A percentile compares a stretch with the other conserved stretches of the same genome.
Evolutionary conservation across 2,888 invertebrate species (phyloP).

Genomic region (Psococerastis gibbosa): DNA sequence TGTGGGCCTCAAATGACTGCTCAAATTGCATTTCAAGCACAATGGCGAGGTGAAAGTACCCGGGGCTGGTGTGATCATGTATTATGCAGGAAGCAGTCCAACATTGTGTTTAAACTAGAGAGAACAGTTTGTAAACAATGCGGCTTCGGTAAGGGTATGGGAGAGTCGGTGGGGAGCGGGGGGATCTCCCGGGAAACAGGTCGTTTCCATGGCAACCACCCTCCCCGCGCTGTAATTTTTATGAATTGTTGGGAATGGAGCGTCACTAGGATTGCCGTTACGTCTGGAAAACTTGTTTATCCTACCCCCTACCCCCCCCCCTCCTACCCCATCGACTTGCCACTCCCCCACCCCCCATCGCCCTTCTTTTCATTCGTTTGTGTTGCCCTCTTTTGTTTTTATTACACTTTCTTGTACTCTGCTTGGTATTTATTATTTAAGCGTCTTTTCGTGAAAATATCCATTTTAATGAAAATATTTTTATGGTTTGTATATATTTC

Average conservation of each 20-base stretch:
- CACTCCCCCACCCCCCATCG: background rate
- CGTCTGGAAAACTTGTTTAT: constrained; percentile 11
- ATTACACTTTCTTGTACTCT: background rate
- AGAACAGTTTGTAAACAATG: background rate
- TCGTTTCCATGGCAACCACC: constrained; percentile 16
- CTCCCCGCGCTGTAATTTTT: constrained; percentile 10
- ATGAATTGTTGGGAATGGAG: constrained; percentile 9
- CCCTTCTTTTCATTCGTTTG: constrained; percentile 2
- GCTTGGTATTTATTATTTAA: too few relatives aligned
- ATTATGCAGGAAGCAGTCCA: too few relatives aligned
- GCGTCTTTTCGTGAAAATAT: too few relatives aligned
- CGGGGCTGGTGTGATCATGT: too few relatives aligned
- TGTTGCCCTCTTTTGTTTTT: background rate
- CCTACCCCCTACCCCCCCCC: constrained; percentile 1
- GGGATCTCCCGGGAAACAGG: constrained; percentile 15
- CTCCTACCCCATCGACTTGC: background rate
- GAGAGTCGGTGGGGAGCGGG: background rate
- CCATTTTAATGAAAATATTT: too few relatives aligned
- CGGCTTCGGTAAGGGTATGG: background rate
- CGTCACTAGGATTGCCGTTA: constrained; percentile 8
- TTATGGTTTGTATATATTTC: too few relatives aligned
- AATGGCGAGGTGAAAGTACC: too few relatives aligned
- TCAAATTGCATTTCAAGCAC: too few relatives aligned
- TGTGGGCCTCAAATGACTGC: too few relatives aligned
- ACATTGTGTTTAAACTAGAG: background rate